Conservation (phyloP, 1,140 invertebrate species). For the Nephila pilipes region DNA sequence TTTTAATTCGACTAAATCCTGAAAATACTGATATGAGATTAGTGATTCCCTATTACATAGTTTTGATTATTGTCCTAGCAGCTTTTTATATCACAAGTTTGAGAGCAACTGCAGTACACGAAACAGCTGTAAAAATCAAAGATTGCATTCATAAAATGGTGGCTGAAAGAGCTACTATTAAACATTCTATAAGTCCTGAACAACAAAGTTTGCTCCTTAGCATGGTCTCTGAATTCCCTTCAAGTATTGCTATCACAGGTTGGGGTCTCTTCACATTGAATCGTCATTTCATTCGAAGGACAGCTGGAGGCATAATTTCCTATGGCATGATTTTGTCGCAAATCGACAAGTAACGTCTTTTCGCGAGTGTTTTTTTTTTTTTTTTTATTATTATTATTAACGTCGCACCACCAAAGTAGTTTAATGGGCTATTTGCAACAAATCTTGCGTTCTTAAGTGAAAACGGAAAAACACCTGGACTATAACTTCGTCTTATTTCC, state of each 20-base stretch:
- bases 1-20: conserved; percentile 28
- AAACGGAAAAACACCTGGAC: no score
- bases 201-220: not conserved
- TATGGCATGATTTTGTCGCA: conserved; percentile 43
- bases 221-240: not conserved
- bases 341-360: not conserved
- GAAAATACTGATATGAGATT: not conserved
- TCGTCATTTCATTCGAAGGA: conserved; percentile 30
- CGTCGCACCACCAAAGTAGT: no score
- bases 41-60: not conserved
- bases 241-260: conserved; percentile 4
- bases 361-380: no score
- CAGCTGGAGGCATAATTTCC: conserved; percentile 41
- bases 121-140: conserved; percentile 4
- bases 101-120: conserved; percentile 41
- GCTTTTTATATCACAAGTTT: conserved; percentile 43
- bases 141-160: not conserved
- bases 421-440: no score
- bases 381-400: no score
- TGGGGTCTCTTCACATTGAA: conserved; percentile 49
- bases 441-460: no score
- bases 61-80: not conserved
- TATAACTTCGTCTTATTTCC: no score
- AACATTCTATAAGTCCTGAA: not conserved
- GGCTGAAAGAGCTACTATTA: not conserved